phyloP scores from a whole-genome alignment of 2,888 invertebrate species.

The Erannis defoliaria region DNA sequence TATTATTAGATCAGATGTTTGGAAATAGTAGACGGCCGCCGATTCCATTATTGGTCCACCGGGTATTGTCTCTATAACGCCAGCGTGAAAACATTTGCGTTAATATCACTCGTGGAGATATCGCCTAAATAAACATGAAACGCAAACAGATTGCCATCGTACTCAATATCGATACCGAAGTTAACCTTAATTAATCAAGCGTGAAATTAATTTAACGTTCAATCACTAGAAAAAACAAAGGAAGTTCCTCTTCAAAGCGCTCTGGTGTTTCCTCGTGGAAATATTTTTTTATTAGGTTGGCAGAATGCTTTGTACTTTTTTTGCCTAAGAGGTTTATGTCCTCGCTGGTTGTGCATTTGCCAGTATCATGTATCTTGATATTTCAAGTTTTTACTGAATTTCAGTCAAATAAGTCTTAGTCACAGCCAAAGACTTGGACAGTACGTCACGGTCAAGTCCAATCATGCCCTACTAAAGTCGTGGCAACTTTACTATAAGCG shows the following conservation, averaged over 20 bases:
- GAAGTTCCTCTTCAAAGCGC: conserved; percentile 13
- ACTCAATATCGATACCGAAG: conserved; percentile 6
- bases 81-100: neutral
- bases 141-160: neutral
- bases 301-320: neutral
- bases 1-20: no score
- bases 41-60: neutral
- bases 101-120: neutral
- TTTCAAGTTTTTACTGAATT: no score
- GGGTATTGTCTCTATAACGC: no score
- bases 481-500: no score
- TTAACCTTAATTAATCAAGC: conserved; percentile 50
- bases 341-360: no score
- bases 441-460: no score
- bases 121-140: conserved; percentile 2
- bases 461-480: no score
- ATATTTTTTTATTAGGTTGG: conserved; percentile 9
- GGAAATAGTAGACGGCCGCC: no score
- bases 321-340: no score
- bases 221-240: conserved; percentile 6
- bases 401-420: no score
- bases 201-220: conserved; percentile 53
- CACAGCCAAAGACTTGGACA: no score
- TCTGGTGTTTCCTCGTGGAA: conserved; percentile 3
- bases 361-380: no score